phyloP scores from a whole-genome alignment of 1,140 invertebrate species.

The Zelostemma sp. region DNA sequence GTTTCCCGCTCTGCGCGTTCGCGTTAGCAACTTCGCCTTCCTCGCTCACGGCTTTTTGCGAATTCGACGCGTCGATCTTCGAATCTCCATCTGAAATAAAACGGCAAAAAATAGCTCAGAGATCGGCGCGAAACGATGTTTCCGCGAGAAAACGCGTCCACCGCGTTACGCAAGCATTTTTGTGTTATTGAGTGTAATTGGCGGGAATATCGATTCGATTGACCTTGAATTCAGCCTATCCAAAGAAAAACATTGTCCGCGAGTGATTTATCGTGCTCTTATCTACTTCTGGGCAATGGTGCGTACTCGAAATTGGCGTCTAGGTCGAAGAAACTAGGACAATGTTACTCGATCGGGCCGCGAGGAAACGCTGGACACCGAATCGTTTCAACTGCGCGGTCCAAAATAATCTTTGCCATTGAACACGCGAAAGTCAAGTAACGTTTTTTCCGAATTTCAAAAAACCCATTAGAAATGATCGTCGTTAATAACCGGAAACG shows the following conservation, averaged over 20 bases:
- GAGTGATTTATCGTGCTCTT: not conserved
- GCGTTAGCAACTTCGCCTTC: not conserved
- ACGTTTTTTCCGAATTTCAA: too few species aligned
- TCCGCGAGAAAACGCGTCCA: not conserved
- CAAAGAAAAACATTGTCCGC: too few species aligned
- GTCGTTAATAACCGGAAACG: too few species aligned
- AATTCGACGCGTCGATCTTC: not conserved
- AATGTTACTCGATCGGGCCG: not conserved
- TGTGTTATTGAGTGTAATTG: not conserved
- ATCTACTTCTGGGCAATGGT: not conserved
- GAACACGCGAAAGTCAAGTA: too few species aligned
- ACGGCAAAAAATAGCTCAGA: too few species aligned
- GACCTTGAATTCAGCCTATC: not conserved
- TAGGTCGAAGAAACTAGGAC: not conserved
- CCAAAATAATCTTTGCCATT: too few species aligned
- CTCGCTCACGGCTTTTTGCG: not conserved
- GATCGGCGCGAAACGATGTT: too few species aligned
- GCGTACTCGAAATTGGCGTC: not conserved
- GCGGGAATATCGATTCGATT: not conserved
- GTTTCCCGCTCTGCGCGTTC: conserved; percentile 39
- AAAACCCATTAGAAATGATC: too few species aligned
- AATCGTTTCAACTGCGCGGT: too few species aligned
- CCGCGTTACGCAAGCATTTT: not conserved
- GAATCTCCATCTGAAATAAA: conserved; percentile 15
- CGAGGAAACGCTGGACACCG: not conserved